phyloP scores from a whole-genome alignment of 2,888 invertebrate species.

The Pogonocherus hispidulus region DNA sequence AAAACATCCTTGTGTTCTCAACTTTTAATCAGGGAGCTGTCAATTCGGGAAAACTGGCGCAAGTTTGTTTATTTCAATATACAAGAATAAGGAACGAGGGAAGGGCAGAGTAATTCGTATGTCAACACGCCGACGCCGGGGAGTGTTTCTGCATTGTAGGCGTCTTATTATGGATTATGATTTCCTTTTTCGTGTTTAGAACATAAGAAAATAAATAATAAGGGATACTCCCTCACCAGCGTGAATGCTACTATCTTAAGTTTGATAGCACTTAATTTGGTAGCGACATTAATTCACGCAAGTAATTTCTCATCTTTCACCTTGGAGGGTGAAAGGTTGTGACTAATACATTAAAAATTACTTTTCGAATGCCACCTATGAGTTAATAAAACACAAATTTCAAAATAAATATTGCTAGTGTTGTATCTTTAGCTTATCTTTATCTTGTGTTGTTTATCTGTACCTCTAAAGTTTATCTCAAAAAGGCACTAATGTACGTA shows the following conservation, averaged over 20 bases:
- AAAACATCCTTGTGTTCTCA: neutral
- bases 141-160: conserved; percentile 12
- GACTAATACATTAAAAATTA: too few relatives aligned
- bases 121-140: conserved; percentile 14
- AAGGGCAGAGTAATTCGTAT: conserved; percentile 17
- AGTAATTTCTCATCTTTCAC: too few relatives aligned
- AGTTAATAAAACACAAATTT: too few relatives aligned
- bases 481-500: too few relatives aligned
- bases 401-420: too few relatives aligned
- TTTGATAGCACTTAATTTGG: too few relatives aligned
- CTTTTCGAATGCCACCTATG: too few relatives aligned
- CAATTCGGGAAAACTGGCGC: conserved; percentile 16
- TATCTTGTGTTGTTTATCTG: too few relatives aligned
- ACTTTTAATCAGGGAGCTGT: conserved; percentile 27
- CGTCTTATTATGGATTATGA: conserved; percentile 26
- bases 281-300: too few relatives aligned
- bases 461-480: too few relatives aligned
- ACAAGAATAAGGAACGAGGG: conserved; percentile 3
- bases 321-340: too few relatives aligned
- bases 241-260: neutral
- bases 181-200: neutral
- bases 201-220: conserved; percentile 18
- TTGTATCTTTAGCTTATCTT: too few relatives aligned
- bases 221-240: neutral
- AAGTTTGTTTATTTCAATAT: conserved; percentile 17